Evolutionary conservation across 2,888 invertebrate genomes (phyloP).

Genomic region (Stramonita haemastoma): DNA sequence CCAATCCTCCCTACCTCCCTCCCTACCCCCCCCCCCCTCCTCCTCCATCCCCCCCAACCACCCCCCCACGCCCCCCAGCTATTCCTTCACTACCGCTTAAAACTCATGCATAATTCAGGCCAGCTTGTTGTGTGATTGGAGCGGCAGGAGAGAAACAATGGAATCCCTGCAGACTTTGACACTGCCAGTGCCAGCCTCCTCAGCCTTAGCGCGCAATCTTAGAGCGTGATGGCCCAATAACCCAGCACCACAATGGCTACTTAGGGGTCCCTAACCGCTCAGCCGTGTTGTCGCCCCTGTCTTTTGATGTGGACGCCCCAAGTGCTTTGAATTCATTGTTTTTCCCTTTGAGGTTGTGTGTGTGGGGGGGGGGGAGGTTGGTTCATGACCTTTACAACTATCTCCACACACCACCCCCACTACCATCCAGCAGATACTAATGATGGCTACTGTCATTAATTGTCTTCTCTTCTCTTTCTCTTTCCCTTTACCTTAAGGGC

Average conservation of each 20-base stretch:
- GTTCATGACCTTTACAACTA: neutral
- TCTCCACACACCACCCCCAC: too few species aligned
- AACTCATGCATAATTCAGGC: constrained; percentile 19
- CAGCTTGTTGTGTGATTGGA: constrained; percentile 3
- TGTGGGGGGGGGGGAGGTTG: too few species aligned
- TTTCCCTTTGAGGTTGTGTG: neutral
- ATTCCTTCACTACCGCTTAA: neutral
- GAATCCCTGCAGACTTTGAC: neutral
- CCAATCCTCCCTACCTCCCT: neutral
- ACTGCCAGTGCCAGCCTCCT: neutral
- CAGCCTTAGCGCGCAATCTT: neutral
- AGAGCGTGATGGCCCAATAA: constrained; percentile 19
- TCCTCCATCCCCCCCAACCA: neutral
- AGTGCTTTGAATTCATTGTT: neutral
- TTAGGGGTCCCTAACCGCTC: constrained; percentile 15
- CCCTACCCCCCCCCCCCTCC: neutral
- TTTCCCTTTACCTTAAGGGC: neutral
- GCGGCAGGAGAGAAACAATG: neutral
- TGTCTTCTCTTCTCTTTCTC: neutral
- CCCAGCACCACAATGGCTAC: constrained; percentile 18
- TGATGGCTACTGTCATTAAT: constrained; percentile 9
- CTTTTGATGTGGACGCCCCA: constrained; percentile 34
- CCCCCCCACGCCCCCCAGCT: neutral
- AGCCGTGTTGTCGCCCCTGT: neutral
- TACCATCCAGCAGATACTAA: neutral